A percentile compares a stretch with the other conserved stretches of the same genome.
phyloP scores from a whole-genome alignment of 2,797 vertebrate genomes.

The Limnodromus scolopaceus region DNA sequence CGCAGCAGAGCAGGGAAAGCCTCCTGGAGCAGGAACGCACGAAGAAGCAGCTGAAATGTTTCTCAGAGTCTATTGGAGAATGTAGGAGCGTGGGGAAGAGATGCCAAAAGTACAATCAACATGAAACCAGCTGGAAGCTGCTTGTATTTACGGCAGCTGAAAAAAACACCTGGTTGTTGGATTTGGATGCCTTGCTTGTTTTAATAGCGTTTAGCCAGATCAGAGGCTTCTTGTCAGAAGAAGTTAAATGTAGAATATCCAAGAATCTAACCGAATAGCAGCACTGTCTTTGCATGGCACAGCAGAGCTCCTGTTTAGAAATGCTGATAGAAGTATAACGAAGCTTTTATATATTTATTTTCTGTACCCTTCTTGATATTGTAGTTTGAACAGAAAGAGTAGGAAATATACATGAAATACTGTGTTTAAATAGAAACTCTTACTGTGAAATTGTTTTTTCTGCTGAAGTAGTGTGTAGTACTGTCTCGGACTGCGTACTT shows the following conservation, averaged over 20 bases:
- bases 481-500: neutral
- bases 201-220: neutral
- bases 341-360: neutral
- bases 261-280: neutral
- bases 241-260: neutral
- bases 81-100: neutral
- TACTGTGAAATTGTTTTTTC: neutral
- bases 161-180: slow-evolving; percentile 20
- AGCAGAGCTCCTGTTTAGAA: neutral
- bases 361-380: neutral
- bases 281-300: neutral
- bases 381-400: neutral
- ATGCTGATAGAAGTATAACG: neutral
- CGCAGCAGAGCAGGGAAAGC: neutral
- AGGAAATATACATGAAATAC: neutral
- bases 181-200: neutral
- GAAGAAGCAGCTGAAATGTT: neutral
- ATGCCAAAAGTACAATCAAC: neutral
- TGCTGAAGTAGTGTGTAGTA: neutral
- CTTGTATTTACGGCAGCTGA: slow-evolving; percentile 9
- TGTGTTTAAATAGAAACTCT: neutral
- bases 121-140: neutral
- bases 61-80: neutral
- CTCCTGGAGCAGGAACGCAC: rapidly evolving
- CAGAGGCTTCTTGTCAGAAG: neutral